Conservation (phyloP, 1,140 invertebrate species). For the Pseudomyrmex dendroicus region DNA sequence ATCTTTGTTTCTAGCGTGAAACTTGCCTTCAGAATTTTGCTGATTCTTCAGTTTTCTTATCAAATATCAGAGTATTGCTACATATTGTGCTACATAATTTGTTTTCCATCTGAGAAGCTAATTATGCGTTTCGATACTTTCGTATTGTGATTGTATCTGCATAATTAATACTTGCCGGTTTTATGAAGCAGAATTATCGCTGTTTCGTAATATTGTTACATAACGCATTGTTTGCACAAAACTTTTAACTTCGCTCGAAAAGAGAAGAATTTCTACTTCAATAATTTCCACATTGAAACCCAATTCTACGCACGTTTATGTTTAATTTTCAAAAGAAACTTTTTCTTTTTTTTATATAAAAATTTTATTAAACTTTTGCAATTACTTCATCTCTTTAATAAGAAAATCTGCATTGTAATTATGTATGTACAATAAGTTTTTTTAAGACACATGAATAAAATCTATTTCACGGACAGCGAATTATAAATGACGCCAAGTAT, state of each 20-base stretch:
- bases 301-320: background rate
- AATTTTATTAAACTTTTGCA: no score
- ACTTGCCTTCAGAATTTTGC: constrained; percentile 16
- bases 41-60: background rate
- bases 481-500: background rate
- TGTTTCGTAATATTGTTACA: constrained; percentile 4
- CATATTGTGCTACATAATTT: constrained; percentile 14
- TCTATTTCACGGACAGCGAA: no score
- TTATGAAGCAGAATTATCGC: constrained; percentile 6
- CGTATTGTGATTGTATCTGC: constrained; percentile 1
- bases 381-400: no score
- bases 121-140: constrained; percentile 12
- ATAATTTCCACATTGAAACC: background rate
- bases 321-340: background rate
- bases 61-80: background rate
- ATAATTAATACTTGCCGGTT: constrained; percentile 19
- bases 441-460: no score
- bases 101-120: constrained; percentile 9
- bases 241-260: background rate
- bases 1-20: background rate
- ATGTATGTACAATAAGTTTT: background rate
- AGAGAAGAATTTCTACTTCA: constrained; percentile 1
- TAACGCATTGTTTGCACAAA: constrained; percentile 4
- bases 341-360: background rate
- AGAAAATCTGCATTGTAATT: no score